These are phyloP conservation scores for Drosophila persimilis DNA, from an alignment of 1,140 invertebrate species.

Conservation along the genomic window DNA sequence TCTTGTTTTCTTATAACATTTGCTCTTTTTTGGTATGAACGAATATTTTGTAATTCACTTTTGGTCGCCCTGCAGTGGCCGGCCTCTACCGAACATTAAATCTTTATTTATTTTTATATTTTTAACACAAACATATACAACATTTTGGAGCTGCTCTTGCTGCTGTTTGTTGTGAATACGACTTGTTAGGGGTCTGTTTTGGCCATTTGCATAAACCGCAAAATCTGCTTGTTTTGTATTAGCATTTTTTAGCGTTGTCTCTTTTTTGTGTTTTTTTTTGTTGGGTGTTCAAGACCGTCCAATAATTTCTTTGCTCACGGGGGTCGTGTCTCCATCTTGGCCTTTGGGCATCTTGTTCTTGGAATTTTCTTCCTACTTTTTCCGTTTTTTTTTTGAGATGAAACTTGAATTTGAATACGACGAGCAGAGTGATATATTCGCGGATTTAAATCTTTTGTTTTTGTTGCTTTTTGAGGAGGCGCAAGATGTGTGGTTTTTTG, in stretches of 20 bases:
- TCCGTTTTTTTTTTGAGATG: not conserved
- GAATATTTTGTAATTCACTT: slow-evolving; percentile 21
- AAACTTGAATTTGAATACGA: slow-evolving; percentile 10
- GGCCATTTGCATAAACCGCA: slow-evolving; percentile 76
- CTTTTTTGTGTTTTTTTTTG: not conserved
- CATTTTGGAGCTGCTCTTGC: slow-evolving; percentile 33
- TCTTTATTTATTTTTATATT: slow-evolving; percentile 65
- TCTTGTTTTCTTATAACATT: not conserved
- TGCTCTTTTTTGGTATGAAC: too few relatives aligned
- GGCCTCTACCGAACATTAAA: slow-evolving; percentile 41
- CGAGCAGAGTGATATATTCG: slow-evolving; percentile 43
- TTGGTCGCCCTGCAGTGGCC: slow-evolving; percentile 7
- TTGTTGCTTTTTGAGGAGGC: slow-evolving; percentile 11
- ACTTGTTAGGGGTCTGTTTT: slow-evolving; percentile 54
- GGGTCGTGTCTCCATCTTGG: slow-evolving; percentile 15
- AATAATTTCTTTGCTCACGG: slow-evolving; percentile 59
- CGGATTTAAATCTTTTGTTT: slow-evolving; percentile 30
- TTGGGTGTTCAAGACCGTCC: slow-evolving; percentile 26
- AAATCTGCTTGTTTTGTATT: slow-evolving; percentile 79
- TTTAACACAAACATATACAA: slow-evolving; percentile 34
- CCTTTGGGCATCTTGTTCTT: slow-evolving; percentile 39
- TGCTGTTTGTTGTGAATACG: slow-evolving; percentile 33
- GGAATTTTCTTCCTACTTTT: not conserved
- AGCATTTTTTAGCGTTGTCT: slow-evolving; percentile 60
- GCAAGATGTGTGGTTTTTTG: not conserved